phyloP scores from a whole-genome alignment of 2,888 invertebrate genomes.

The Junonia oenone region DNA sequence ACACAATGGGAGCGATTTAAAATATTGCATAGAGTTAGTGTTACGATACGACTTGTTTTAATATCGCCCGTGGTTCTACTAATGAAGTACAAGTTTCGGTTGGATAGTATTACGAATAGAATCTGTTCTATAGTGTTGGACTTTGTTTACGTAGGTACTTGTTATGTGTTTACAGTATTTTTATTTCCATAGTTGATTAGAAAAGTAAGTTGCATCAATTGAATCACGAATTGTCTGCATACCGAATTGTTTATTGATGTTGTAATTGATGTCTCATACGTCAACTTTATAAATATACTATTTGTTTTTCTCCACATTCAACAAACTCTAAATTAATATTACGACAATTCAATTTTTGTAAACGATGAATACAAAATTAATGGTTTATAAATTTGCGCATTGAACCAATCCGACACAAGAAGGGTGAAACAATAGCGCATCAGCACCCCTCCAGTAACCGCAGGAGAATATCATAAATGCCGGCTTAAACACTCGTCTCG shows the following conservation, averaged over 20 bases:
- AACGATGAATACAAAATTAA: conserved; percentile 12
- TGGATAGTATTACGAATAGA: background rate
- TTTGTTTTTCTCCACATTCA: too few relatives aligned
- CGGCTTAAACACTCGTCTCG: conserved; percentile 76
- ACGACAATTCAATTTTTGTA: conserved; percentile 11
- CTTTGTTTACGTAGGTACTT: background rate
- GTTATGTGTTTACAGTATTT: background rate
- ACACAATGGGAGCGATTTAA: conserved; percentile 56
- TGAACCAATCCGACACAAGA: conserved; percentile 62
- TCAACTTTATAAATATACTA: too few relatives aligned
- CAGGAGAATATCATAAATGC: conserved; percentile 78
- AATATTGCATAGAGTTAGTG: conserved; percentile 46
- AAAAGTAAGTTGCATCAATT: too few relatives aligned
- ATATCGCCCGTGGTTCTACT: conserved; percentile 15
- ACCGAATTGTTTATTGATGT: too few relatives aligned
- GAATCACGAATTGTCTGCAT: too few relatives aligned
- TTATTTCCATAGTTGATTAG: too few relatives aligned
- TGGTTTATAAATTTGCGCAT: conserved; percentile 25
- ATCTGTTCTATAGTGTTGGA: background rate
- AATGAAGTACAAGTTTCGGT: conserved; percentile 12
- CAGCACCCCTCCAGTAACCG: conserved; percentile 67
- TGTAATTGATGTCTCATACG: too few relatives aligned
- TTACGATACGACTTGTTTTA: conserved; percentile 31
- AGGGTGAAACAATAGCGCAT: conserved; percentile 72
- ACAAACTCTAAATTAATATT: too few relatives aligned